These are phyloP conservation scores for Acanthurus leucopareius DNA, from an alignment of 2,797 vertebrate species.

Conservation along the genomic window DNA sequence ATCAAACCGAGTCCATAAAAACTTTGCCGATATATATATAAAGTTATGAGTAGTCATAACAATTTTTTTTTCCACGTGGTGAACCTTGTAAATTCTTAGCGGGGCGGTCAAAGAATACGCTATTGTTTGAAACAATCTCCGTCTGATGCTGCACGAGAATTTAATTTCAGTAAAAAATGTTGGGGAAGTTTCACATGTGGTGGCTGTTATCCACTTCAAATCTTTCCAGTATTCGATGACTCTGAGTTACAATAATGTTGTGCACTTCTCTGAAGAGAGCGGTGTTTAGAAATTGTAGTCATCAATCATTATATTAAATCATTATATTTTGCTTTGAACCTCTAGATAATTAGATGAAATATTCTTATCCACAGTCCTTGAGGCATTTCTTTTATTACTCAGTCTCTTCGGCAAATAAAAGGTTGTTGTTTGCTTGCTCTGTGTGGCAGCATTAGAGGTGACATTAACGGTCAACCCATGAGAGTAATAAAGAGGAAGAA, in stretches of 20 bases:
- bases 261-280: background rate
- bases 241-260: background rate
- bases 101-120: background rate
- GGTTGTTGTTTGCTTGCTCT: conserved; percentile 35
- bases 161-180: background rate
- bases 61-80: background rate
- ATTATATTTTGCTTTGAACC: background rate
- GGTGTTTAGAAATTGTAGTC: background rate
- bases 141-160: conserved; percentile 1
- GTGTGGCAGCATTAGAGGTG: conserved; percentile 32
- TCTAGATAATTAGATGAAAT: background rate
- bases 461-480: background rate
- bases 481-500: background rate
- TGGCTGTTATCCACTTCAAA: conserved; percentile 4
- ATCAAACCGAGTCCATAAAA: conserved; percentile 13
- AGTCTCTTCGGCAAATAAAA: background rate
- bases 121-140: background rate
- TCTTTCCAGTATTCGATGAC: background rate
- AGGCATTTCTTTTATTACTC: background rate
- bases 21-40: background rate
- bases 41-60: background rate
- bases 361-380: background rate
- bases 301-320: background rate
- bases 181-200: background rate
- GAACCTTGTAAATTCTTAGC: background rate